Conservation (phyloP, 2,113 vertebrate species). For the Ictidomys tridecemlineatus region DNA sequence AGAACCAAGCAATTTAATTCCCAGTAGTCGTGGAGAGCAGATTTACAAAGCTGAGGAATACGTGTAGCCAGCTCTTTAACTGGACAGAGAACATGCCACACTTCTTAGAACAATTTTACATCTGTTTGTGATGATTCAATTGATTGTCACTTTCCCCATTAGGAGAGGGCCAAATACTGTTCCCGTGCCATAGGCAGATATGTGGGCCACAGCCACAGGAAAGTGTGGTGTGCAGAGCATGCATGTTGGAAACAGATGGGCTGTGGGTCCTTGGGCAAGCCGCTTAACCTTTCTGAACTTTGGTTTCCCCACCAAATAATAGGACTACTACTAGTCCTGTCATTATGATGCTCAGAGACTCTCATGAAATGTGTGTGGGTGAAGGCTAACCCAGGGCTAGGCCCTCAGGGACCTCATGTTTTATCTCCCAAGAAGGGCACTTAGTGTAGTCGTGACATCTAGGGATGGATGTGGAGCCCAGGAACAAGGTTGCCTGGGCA, state of each 20-base stretch:
- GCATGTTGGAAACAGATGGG: neutral
- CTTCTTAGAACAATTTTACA: neutral
- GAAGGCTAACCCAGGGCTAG: neutral
- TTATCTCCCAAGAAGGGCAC: neutral
- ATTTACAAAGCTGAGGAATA: neutral
- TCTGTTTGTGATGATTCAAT: neutral
- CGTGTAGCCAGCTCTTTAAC: neutral
- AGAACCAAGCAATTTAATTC: neutral
- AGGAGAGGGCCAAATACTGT: accelerated
- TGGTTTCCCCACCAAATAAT: conserved; percentile 14
- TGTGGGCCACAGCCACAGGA: neutral
- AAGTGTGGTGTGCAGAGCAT: neutral
- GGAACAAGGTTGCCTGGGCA: neutral
- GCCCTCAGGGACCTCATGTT: neutral
- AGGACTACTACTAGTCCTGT: neutral
- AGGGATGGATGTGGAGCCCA: neutral
- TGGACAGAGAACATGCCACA: neutral
- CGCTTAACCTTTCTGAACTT: neutral
- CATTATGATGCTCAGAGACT: neutral
- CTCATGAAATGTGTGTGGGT: neutral
- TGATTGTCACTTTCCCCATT: neutral
- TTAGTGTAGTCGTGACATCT: neutral
- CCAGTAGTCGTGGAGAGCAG: neutral
- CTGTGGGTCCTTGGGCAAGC: neutral
- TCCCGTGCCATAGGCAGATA: neutral